A percentile compares a stretch with the other conserved stretches of the same genome.
phyloP scores from a whole-genome alignment of 2,113 vertebrate genomes.

The Prionailurus bengalensis region DNA sequence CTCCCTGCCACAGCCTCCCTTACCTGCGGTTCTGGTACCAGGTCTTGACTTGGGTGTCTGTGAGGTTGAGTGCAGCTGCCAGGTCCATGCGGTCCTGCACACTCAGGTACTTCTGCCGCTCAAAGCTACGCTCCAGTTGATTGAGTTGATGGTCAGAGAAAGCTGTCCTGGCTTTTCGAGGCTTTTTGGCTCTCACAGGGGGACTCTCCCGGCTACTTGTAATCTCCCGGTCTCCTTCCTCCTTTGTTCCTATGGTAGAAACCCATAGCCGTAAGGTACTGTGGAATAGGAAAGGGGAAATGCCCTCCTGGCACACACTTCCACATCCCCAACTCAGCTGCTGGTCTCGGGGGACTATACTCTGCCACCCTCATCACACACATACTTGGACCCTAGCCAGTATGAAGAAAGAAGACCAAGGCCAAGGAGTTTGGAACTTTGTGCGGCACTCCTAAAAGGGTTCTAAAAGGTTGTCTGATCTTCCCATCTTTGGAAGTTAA shows the following conservation, averaged over 20 bases:
- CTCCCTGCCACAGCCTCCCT: not conserved
- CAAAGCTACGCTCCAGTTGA: conserved; percentile 98
- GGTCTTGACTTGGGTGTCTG: conserved; percentile 97
- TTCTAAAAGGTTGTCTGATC: not conserved
- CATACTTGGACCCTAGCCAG: not conserved
- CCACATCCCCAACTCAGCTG: conserved; percentile 2
- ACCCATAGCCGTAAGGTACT: conserved; percentile 34
- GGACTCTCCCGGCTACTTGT: conserved; percentile 98
- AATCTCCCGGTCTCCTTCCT: conserved; percentile 98
- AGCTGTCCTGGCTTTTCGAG: conserved; percentile 97
- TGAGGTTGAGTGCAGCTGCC: conserved; percentile 97
- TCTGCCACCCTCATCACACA: not conserved
- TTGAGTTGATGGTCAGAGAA: conserved; percentile 99
- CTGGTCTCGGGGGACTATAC: not conserved
- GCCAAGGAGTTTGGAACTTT: not conserved
- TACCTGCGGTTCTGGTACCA: conserved; percentile 98
- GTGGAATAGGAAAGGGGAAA: not conserved
- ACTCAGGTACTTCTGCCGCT: conserved; percentile 98
- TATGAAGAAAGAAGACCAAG: not conserved
- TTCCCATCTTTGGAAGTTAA: not conserved
- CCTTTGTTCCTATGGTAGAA: conserved; percentile 92
- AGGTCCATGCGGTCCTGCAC: conserved; percentile 99
- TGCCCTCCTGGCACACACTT: not conserved
- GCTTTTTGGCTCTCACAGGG: conserved; percentile 96
- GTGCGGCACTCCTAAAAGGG: not conserved